Evolutionary conservation across 2,888 invertebrate species (phyloP), one percentile per base, ranked within the genome.

Genomic region (Synanthedon vespiformis): DNA sequence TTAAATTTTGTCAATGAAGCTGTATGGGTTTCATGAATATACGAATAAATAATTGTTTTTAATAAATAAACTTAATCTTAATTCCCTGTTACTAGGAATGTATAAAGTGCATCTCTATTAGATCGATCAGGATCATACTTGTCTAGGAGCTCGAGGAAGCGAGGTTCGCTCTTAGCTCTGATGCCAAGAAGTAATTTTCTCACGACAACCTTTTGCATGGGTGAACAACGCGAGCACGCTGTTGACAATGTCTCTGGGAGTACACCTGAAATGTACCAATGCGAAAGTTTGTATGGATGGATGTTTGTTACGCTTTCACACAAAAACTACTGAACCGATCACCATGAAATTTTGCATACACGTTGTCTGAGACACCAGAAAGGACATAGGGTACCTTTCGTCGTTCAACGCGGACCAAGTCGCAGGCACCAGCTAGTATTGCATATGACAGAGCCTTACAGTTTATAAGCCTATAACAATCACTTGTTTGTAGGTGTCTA

Each of bases 81-180:
- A 88, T 89, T 75, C 48, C 85, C 85, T 40, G 80, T 85, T 8
- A 78, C 71, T 57, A 86, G 67, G 61, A 88, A 88, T 13, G 80
- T 86, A 62, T 89, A 88, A 63, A 93, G 91, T 54, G 89, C 90
- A 56, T 85, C 87, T 64, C 89, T 86, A 80, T 93, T 94, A 52
- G 84, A 66, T 11, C 91, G 89, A 22, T 90, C 88, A 0, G 92
- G 92, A 72, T 94, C 94, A 72, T 91, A 95, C 76, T 93, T 94
- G 54, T 84, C 89, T 58, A 93, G 88, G 4, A 95, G 82, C 55
- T 90, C 88, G 5, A 89, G 81, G 89, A 93, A 95, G 62, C 91
- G 83, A 0, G 89, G 86, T 16, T 91, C 90, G 65, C 92, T 93
- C 61, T 93, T 90, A 16, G 91, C 89, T 57, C 91, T 89, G 62